Evolutionary conservation across 2,113 vertebrate genomes (phyloP), one percentile per base, ranked within the genome.

Genomic region (Trogon melanurus): DNA sequence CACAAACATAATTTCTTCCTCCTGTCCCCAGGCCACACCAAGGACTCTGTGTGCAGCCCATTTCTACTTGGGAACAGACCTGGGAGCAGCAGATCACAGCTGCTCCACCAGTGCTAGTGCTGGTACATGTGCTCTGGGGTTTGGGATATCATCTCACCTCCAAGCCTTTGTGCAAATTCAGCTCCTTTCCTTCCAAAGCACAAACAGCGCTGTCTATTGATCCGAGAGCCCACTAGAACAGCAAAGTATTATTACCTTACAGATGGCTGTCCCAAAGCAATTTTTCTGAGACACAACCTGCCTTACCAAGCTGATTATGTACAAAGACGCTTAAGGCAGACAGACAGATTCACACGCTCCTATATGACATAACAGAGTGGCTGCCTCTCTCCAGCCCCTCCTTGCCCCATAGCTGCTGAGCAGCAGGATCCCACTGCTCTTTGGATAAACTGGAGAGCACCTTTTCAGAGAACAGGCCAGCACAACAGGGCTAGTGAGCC

Each of bases 401-500:
- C 48, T 58, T 64, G 12, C 17, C 50, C 56, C n/a, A 36, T 17
- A 7, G 13, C 67, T 48, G 25, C 44, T 70, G 45, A 70, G 18
- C 19, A 32, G 7, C 25, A 13, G 9, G 23, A 48, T 8, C 27
- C 27, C 6, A 4, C 23, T 3, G 1, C 19, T 44, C 50, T 50
- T 36, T 11, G 14, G 30, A 20, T 54, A 44, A 75, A n/a, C 30
- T 20, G 2, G 14, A 32, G 25, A 29, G 16, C 1, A 1, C 19
- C 54, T 79, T 69, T 62, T 79, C 61, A 64, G 51, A 26, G 13
- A 71, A 9, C 32, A 70, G 32, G 13, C 5, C 10, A 56, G 13
- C 36, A n/a, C 9, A 12, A 3, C 0, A 0, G 9, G 18, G 27
- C 23, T n/a, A 16, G 9, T 6, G 27, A 82, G 32, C 18, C 22